phyloP scores from a whole-genome alignment of 2,888 invertebrate species.

The Oligia fasciuncula region DNA sequence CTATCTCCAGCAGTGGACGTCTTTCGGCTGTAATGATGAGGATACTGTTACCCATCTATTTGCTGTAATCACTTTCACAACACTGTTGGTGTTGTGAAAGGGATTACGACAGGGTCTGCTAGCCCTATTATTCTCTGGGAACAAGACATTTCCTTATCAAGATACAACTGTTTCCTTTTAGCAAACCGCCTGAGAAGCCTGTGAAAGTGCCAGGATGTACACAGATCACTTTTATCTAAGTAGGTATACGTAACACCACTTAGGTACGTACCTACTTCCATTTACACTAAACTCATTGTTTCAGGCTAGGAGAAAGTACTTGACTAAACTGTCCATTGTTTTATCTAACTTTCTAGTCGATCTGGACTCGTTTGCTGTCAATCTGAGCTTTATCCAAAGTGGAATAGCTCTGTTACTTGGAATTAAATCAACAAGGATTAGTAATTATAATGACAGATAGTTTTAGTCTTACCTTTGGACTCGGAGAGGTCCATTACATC shows the following conservation, averaged over 20 bases:
- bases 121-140: conserved; percentile 9
- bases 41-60: not conserved
- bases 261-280: conserved; percentile 44
- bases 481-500: not conserved
- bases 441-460: not conserved
- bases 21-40: not conserved
- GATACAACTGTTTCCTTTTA: conserved; percentile 47
- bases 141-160: conserved; percentile 42
- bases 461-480: not conserved
- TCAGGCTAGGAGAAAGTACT: conserved; percentile 65
- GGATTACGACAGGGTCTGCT: too few relatives aligned
- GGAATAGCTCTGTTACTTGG: conserved; percentile 11
- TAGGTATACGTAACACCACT: conserved; percentile 53
- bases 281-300: conserved; percentile 67
- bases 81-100: too few relatives aligned
- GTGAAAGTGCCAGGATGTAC: conserved; percentile 56
- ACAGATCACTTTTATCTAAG: conserved; percentile 49
- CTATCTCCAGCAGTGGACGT: not conserved
- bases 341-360: conserved; percentile 71
- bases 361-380: conserved; percentile 66
- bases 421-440: conserved; percentile 22
- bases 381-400: conserved; percentile 36
- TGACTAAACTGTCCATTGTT: conserved; percentile 69
- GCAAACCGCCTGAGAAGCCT: conserved; percentile 1
- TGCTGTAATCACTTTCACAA: not conserved